Base-by-base conservation (phyloP, 37 sponge, comb jelly and placozoan genomes). In the Aplysina aerophoba region DNA sequence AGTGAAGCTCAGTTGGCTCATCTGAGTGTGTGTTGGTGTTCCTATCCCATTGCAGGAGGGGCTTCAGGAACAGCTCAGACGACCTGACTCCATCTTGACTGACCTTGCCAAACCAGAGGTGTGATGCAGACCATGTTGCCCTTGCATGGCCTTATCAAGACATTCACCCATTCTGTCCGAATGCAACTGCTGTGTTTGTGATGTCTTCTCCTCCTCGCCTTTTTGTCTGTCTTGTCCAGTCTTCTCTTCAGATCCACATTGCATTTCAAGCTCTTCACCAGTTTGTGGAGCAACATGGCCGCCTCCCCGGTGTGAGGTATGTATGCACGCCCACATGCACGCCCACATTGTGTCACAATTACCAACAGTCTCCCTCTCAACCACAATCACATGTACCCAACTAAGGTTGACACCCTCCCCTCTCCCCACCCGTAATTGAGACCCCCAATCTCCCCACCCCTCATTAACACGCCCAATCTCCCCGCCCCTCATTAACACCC, bases 41-140 rank as follows among this genome's bases (percentile, higher is more conserved):
- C n/a, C n/a, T n/a, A n/a, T 27, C 6, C 50, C 66, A 20, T 82
- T 87, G 19, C 68, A 94, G 93, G 80, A 95, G 62, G 55, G 92
- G 13, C 84, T 97, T 38, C 31, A 84, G 25, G 39, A 59, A 16
- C 92, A 94, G 83, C 87, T 97, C 55, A 60, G 31, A 35, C 36
- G 44, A 1, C 98, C 98, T 44, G 68, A 65, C 34, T 59, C 87
- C 28, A 25, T 95, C 40, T 20, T 86, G 28, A 87, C 82, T 25
- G 98, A 97, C 78, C 89, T 95, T 73, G 90, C 84, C 20, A 97
- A 97, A 64, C 39, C 91, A 0, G 94, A 93, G 60, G 83, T 33
- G 17, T 86, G 86, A 2, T 74, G 65, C 0, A 31, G 12, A 8
- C 50, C 50, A 8, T 44, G 50, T 44, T 11, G 50, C 8, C 8